Conservation (phyloP, 2,113 vertebrate species). For the Leptobrachium ailaonicum region DNA sequence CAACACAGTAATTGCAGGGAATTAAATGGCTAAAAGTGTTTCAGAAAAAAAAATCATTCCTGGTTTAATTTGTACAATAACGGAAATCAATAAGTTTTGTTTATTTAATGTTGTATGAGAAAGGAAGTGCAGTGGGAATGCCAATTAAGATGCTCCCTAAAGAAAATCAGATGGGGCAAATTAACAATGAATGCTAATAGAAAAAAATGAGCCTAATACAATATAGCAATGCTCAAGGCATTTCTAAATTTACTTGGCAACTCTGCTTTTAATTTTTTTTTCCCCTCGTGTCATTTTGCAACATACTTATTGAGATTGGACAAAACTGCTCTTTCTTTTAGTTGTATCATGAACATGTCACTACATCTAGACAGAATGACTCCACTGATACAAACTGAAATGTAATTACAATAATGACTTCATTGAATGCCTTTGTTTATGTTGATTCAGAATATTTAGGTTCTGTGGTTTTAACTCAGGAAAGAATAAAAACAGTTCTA, state of each 20-base stretch:
- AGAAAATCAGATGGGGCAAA: constrained; percentile 40
- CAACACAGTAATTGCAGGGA: neutral
- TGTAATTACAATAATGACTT: constrained; percentile 49
- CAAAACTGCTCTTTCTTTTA: constrained; percentile 39
- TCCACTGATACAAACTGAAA: constrained; percentile 44
- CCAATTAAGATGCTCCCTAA: constrained; percentile 29
- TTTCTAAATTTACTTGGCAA: constrained; percentile 27
- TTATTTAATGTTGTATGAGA: constrained; percentile 40
- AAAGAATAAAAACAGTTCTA: constrained; percentile 56
- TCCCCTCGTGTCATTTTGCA: constrained; percentile 37
- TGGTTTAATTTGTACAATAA: constrained; percentile 42
- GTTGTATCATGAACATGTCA: constrained; percentile 41
- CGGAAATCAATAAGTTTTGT: constrained; percentile 33
- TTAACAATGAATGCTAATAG: constrained; percentile 43
- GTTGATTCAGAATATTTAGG: constrained; percentile 49
- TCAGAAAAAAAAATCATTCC: neutral
- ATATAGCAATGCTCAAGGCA: constrained; percentile 26
- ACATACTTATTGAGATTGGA: constrained; percentile 35
- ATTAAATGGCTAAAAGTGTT: neutral
- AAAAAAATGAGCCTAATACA: constrained; percentile 28
- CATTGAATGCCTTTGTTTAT: constrained; percentile 47
- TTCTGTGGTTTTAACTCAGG: constrained; percentile 45
- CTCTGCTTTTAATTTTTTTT: constrained; percentile 36
- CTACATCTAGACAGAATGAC: constrained; percentile 45
- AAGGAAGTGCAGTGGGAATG: constrained; percentile 31